Evolutionary conservation across 2,888 invertebrate species (phyloP).

Genomic region (Melieria picta): DNA sequence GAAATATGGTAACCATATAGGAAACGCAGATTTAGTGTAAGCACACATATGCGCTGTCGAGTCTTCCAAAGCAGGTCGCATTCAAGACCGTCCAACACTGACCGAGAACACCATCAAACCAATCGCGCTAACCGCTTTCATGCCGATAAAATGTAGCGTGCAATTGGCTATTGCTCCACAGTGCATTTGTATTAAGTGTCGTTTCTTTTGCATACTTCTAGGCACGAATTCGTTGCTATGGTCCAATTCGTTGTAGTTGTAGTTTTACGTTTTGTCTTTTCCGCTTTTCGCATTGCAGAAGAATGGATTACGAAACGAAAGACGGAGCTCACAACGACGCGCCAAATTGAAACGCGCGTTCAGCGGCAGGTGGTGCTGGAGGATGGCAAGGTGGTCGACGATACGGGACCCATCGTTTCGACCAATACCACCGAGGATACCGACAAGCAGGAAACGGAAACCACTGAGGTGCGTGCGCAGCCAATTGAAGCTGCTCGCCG

Average conservation of each 20-base stretch:
- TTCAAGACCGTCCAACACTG: no score
- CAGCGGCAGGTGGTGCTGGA: slow-evolving; percentile 89
- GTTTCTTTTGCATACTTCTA: slow-evolving; percentile 16
- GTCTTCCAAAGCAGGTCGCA: no score
- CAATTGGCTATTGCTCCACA: no score
- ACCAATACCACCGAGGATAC: slow-evolving; percentile 92
- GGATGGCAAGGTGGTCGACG: slow-evolving; percentile 89
- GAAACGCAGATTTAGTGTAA: no score
- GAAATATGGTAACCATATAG: no score
- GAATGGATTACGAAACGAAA: slow-evolving; percentile 94
- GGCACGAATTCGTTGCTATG: slow-evolving; percentile 1
- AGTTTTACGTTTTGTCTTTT: no score
- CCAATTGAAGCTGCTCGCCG: no score
- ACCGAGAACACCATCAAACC: no score
- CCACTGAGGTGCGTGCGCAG: slow-evolving; percentile 75
- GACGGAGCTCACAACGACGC: slow-evolving; percentile 87
- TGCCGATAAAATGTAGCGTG: no score
- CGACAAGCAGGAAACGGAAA: slow-evolving; percentile 88
- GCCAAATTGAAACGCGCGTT: slow-evolving; percentile 90
- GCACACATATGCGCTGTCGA: no score
- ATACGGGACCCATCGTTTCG: slow-evolving; percentile 89
- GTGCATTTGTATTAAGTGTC: no score
- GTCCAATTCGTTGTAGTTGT: neutral
- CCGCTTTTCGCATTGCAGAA: slow-evolving; percentile 70
- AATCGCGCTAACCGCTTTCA: no score